Evolutionary conservation across 2,797 vertebrate species (phyloP).

Genomic region (Phalanger gymnotis): DNA sequence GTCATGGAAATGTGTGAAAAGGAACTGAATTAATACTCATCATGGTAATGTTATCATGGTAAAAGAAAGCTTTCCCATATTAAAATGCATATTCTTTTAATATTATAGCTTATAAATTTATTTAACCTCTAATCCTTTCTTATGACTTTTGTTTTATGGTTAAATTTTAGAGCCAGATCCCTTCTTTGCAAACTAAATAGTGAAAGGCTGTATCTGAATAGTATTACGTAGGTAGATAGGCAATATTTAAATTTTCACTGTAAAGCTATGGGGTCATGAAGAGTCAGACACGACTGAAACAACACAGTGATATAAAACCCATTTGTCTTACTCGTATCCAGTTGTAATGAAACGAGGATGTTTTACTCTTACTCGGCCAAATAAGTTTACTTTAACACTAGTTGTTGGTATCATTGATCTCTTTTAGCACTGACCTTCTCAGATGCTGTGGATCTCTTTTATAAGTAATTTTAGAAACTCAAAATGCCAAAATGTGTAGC

Average conservation of each 20-base stretch:
- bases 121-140: background rate
- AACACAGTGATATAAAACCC: background rate
- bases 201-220: background rate
- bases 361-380: background rate
- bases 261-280: background rate
- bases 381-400: background rate
- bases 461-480: background rate
- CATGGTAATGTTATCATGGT: background rate
- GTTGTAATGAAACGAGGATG: background rate
- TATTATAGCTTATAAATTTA: slow-evolving; percentile 4
- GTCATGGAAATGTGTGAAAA: background rate
- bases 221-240: background rate
- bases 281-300: background rate
- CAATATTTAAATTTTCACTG: background rate
- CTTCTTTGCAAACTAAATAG: background rate
- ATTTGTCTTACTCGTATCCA: background rate
- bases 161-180: background rate
- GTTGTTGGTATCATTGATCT: background rate
- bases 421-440: background rate
- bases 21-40: background rate
- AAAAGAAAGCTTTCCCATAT: background rate
- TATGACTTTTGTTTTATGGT: background rate
- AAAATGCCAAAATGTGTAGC: background rate
- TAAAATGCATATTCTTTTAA: background rate
- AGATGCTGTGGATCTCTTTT: background rate